Percentiles rank a stretch among this genome's conserved stretches.
These are phyloP conservation scores for Crotalus horridus DNA, from an alignment of 2,113 vertebrate genomes.

Conservation along the genomic window DNA sequence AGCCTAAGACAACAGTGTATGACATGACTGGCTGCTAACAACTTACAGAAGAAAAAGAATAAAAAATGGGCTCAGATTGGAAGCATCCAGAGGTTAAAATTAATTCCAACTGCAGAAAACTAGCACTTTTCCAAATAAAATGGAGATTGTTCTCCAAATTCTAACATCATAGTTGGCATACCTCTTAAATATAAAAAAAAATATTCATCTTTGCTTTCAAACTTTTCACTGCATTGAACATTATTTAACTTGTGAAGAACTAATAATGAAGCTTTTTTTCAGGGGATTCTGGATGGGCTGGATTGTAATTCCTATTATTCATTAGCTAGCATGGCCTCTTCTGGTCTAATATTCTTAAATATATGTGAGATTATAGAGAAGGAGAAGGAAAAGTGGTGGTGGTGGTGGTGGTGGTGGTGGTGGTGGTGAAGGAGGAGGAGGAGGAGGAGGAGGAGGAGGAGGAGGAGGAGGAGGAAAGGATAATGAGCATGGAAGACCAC, in stretches of 20 bases:
- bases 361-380: neutral
- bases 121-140: neutral
- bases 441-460: too few relatives aligned
- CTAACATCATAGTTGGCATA: conserved; percentile 13
- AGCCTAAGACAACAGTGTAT: neutral
- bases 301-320: neutral
- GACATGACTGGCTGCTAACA: neutral
- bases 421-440: too few relatives aligned
- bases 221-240: neutral
- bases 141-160: neutral
- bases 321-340: neutral
- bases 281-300: neutral
- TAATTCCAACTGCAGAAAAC: neutral
- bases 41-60: neutral
- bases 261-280: neutral
- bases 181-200: neutral
- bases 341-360: neutral
- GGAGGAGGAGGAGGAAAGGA: neutral
- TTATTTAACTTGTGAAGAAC: neutral
- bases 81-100: neutral
- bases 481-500: neutral
- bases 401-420: too few relatives aligned
- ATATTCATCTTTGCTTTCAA: neutral
- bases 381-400: too few relatives aligned
- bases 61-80: neutral